These are phyloP conservation scores for Nomia melanderi DNA, from an alignment of 1,140 invertebrate species.

Conservation along the genomic window DNA sequence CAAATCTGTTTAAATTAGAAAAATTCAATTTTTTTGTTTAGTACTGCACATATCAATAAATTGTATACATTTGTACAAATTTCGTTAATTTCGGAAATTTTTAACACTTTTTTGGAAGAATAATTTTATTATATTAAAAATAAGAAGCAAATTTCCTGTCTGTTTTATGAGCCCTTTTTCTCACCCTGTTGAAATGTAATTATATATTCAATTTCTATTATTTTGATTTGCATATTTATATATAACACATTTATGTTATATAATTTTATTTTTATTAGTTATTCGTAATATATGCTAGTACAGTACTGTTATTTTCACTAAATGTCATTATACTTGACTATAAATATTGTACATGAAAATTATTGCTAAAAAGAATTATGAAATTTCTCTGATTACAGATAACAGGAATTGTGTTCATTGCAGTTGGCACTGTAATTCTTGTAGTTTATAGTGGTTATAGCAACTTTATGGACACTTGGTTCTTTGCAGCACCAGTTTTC, in stretches of 20 bases:
- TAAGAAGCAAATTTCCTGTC: background rate
- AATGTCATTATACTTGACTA: background rate
- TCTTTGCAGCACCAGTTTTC: conserved; percentile 88
- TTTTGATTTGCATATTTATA: too few species aligned
- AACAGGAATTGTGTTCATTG: conserved; percentile 88
- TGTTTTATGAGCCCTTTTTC: background rate
- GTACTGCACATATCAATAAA: too few species aligned
- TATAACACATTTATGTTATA: background rate
- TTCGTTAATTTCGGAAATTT: too few species aligned
- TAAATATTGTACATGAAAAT: background rate
- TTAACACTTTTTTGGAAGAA: too few species aligned
- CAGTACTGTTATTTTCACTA: too few species aligned
- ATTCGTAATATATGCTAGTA: too few species aligned
- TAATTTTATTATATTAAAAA: background rate
- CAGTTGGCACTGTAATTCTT: conserved; percentile 87
- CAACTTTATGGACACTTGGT: conserved; percentile 86
- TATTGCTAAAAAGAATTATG: background rate
- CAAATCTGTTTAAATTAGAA: background rate
- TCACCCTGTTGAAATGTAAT: too few species aligned
- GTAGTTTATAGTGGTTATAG: conserved; percentile 85
- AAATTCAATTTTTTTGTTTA: too few species aligned
- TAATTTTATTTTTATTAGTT: background rate
- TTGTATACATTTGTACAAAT: background rate
- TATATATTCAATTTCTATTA: background rate
- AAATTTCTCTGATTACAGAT: conserved; percentile 82